phyloP scores from a whole-genome alignment of 37 sponge, comb jelly and placozoan genomes.

The Chondrosia reniformis region DNA sequence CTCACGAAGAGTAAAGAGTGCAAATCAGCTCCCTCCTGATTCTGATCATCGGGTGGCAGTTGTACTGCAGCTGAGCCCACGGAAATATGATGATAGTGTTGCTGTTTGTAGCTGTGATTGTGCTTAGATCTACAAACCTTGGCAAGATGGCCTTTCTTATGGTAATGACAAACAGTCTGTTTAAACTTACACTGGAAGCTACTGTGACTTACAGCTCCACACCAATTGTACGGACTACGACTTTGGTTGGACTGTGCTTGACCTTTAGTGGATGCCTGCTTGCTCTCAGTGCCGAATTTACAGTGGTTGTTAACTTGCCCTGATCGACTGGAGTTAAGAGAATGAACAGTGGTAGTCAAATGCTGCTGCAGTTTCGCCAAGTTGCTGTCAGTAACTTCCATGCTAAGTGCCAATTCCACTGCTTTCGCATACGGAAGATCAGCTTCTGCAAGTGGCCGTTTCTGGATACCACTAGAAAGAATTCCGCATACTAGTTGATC shows the following conservation, averaged over 20 bases:
- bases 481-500: constrained; percentile 14
- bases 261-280: too few species aligned
- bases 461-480: neutral
- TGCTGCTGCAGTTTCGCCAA: neutral
- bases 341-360: too few species aligned
- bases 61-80: neutral
- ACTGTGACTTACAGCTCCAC: neutral
- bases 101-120: neutral
- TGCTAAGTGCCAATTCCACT: neutral
- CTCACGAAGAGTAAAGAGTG: neutral
- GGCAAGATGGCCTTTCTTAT: neutral
- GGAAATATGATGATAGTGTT: neutral
- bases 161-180: neutral
- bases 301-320: too few species aligned
- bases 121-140: constrained; percentile 14
- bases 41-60: neutral
- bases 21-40: too few species aligned
- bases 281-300: too few species aligned
- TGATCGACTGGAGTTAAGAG: too few species aligned
- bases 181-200: neutral
- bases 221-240: neutral
- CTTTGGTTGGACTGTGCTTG: too few species aligned
- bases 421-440: neutral
- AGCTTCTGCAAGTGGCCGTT: neutral
- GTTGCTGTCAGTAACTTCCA: neutral